These are phyloP conservation scores for Sciurus carolinensis DNA, from an alignment of 2,797 vertebrate species.

Conservation along the genomic window DNA sequence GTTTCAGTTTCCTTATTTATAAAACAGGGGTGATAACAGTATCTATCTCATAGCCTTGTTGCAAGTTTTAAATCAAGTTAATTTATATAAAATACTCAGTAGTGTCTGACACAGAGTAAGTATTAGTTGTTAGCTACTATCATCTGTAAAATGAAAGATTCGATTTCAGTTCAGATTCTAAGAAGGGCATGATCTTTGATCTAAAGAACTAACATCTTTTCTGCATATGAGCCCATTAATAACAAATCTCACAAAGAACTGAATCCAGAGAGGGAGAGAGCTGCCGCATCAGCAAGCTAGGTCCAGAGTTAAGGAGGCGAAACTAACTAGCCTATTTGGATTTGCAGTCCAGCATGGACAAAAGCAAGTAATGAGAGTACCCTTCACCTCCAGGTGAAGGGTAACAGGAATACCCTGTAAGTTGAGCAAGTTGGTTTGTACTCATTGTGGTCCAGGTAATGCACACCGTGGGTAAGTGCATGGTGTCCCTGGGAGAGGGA, in stretches of 20 bases:
- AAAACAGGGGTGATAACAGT: background rate
- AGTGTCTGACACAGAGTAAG: background rate
- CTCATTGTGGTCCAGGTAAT: background rate
- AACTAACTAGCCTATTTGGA: background rate
- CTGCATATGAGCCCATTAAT: background rate
- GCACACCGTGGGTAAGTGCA: background rate
- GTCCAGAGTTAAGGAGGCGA: background rate
- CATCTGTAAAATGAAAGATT: background rate
- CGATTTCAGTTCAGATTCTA: constrained; percentile 49
- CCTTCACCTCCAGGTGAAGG: background rate
- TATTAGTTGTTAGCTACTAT: background rate
- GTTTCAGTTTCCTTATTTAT: background rate
- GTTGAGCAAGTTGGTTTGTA: background rate
- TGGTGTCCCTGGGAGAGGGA: background rate
- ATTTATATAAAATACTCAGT: background rate
- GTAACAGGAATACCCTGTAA: background rate
- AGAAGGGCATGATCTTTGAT: constrained; percentile 8
- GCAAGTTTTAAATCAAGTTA: constrained; percentile 45
- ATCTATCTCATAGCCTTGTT: background rate
- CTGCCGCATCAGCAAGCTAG: background rate
- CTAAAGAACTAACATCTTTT: constrained; percentile 30
- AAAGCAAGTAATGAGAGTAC: background rate
- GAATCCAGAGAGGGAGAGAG: background rate
- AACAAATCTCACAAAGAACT: background rate
- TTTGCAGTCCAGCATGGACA: background rate